phyloP scores from a whole-genome alignment of 1,140 invertebrate species.

The Papilio polyxenes region DNA sequence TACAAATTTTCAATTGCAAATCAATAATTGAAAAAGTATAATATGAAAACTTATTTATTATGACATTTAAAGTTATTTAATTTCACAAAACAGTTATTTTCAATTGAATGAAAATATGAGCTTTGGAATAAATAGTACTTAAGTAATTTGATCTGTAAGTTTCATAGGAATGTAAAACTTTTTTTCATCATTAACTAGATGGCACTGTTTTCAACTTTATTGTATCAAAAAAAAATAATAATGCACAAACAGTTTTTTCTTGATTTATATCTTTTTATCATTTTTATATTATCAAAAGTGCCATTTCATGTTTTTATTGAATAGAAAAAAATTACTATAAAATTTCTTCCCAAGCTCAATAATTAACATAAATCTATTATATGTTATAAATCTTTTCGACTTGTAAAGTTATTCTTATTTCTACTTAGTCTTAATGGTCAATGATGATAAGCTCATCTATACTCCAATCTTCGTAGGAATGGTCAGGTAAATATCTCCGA shows the following conservation, averaged over 20 bases:
- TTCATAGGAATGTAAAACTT: background rate
- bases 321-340: background rate
- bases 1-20: background rate
- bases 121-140: slow-evolving; percentile 14
- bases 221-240: background rate
- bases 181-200: slow-evolving; percentile 28
- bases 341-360: background rate
- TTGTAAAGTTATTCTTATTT: background rate
- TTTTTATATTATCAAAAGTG: background rate
- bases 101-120: background rate
- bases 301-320: background rate
- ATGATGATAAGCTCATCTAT: slow-evolving; percentile 99
- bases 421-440: slow-evolving; percentile 84
- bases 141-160: background rate
- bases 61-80: background rate
- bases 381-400: background rate
- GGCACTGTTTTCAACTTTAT: background rate
- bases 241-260: background rate
- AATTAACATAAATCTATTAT: background rate
- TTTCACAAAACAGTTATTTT: background rate
- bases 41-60: background rate
- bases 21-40: background rate
- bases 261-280: background rate
- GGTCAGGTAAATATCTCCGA: slow-evolving; percentile 97
- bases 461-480: slow-evolving; percentile 99